Conservation (phyloP, 2,797 vertebrate genomes). For the Adrianichthys oophorus region DNA sequence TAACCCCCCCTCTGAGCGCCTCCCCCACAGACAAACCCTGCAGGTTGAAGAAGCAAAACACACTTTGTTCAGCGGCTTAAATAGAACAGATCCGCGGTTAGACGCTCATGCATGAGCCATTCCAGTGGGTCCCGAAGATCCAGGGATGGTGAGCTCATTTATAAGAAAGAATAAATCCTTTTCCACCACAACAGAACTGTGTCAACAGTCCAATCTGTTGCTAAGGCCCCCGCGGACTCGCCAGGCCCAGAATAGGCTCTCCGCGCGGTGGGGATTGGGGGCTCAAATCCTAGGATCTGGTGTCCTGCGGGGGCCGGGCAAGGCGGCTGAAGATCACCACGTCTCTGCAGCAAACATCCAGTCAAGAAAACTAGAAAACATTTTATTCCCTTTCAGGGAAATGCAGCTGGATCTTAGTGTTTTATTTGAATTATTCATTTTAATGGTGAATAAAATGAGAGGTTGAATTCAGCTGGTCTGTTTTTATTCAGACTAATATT, state of each 20-base stretch:
- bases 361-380: too few relatives aligned
- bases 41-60: too few relatives aligned
- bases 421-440: too few relatives aligned
- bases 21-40: too few relatives aligned
- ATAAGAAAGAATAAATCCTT: constrained; percentile 62
- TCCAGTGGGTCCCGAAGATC: constrained; percentile 1
- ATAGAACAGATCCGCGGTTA: not conserved
- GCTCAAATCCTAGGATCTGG: constrained; percentile 79
- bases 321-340: constrained; percentile 25
- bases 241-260: constrained; percentile 76
- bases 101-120: not conserved
- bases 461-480: too few relatives aligned
- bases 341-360: too few relatives aligned
- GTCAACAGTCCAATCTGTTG: constrained; percentile 79
- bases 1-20: too few relatives aligned
- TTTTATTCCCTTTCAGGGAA: too few relatives aligned
- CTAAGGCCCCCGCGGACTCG: constrained; percentile 66
- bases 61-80: too few relatives aligned
- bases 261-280: constrained; percentile 66
- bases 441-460: too few relatives aligned
- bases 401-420: too few relatives aligned
- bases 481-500: too few relatives aligned
- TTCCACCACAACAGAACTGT: constrained; percentile 32
- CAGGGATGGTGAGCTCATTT: constrained; percentile 24
- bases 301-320: constrained; percentile 54